Evolutionary conservation across 2,797 vertebrate genomes (phyloP).

Genomic region (Sitta carolinensis): DNA sequence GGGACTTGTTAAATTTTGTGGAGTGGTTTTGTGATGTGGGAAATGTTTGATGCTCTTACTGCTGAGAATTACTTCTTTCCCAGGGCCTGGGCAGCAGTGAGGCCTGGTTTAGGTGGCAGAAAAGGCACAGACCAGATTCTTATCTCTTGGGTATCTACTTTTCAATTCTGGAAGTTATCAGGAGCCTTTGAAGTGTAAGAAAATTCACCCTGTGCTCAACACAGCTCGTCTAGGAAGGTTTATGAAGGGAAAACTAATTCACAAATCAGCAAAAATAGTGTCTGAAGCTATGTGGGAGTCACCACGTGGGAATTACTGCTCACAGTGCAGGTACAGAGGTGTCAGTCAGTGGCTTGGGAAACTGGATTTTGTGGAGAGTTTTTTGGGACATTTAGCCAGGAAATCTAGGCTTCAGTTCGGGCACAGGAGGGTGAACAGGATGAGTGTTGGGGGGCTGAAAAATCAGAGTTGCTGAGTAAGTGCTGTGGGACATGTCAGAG

Average conservation of each 20-base stretch:
- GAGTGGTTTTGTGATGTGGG: background rate
- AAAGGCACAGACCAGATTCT: background rate
- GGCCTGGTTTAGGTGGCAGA: background rate
- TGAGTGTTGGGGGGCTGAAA: background rate
- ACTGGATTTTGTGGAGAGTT: background rate
- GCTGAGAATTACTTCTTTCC: slow-evolving; percentile 1
- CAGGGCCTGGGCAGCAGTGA: background rate
- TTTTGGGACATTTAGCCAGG: background rate
- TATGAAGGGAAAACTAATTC: background rate
- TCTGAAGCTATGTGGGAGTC: background rate
- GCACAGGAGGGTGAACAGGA: slow-evolving; percentile 4
- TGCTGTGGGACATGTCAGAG: background rate
- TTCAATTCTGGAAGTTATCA: background rate
- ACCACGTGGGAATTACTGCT: background rate
- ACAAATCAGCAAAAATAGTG: background rate
- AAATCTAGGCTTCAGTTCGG: slow-evolving; percentile 12
- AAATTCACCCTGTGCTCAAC: background rate
- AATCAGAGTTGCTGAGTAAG: background rate
- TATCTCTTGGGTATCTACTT: background rate
- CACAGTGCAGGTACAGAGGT: background rate
- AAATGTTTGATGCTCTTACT: background rate
- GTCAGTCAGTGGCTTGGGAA: background rate
- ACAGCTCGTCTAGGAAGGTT: background rate
- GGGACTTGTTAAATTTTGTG: background rate
- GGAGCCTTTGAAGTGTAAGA: background rate